Evolutionary conservation across 37 sponge, comb jelly and placozoan genomes (phyloP).

Genomic region (Ianthella basta): DNA sequence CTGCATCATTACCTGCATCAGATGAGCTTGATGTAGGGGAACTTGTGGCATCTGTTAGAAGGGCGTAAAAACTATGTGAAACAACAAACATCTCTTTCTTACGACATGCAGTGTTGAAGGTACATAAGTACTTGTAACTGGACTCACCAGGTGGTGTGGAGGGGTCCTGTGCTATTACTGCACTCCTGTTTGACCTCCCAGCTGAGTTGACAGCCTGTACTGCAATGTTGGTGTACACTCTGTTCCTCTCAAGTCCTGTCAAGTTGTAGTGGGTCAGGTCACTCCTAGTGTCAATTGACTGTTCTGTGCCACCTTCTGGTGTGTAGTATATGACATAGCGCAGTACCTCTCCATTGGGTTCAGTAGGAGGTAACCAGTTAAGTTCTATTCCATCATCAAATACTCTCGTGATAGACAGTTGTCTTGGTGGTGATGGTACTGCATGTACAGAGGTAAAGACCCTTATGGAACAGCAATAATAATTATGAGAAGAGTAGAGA

Average conservation of each 20-base stretch:
- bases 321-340: neutral
- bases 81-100: too few species aligned
- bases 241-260: conserved; percentile 14
- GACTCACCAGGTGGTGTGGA: too few species aligned
- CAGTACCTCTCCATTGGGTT: conserved; percentile 25
- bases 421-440: conserved; percentile 1
- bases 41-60: too few species aligned
- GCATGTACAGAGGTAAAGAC: too few species aligned
- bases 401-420: neutral
- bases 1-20: too few species aligned
- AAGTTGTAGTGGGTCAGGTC: conserved; percentile 27
- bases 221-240: conserved; percentile 7
- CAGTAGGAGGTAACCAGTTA: conserved; percentile 17
- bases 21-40: too few species aligned
- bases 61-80: too few species aligned
- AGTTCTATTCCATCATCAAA: conserved; percentile 20
- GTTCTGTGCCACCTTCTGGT: neutral
- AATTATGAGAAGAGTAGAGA: too few species aligned
- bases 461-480: too few species aligned
- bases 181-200: neutral
- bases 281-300: neutral
- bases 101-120: too few species aligned
- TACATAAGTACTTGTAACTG: too few species aligned
- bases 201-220: conserved; percentile 28
- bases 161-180: too few species aligned